A percentile compares a stretch with the other conserved stretches of the same genome.
phyloP scores from a whole-genome alignment of 2,888 invertebrate species.

The Himalopsyche kuldschensis region DNA sequence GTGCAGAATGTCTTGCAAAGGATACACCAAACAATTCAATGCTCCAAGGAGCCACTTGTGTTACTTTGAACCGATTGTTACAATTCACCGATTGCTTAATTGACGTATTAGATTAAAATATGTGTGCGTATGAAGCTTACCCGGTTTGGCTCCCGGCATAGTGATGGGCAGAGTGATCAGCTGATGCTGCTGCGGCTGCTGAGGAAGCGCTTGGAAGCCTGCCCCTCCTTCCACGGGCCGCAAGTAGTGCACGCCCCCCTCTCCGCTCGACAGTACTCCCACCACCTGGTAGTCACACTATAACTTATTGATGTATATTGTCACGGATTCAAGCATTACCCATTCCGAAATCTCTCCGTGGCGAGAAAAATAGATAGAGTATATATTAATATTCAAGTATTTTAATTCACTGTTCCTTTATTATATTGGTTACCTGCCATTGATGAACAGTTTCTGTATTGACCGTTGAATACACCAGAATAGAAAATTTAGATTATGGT shows the following conservation, averaged over 20 bases:
- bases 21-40: too few relatives aligned
- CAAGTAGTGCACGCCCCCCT: slow-evolving; percentile 75
- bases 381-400: too few relatives aligned
- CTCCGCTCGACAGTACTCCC: slow-evolving; percentile 68
- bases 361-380: too few relatives aligned
- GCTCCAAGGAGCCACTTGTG: too few relatives aligned
- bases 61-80: too few relatives aligned
- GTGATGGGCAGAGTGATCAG: slow-evolving; percentile 79
- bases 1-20: background rate
- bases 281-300: slow-evolving; percentile 57
- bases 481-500: too few relatives aligned
- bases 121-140: slow-evolving; percentile 42
- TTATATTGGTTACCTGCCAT: too few relatives aligned
- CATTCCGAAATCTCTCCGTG: too few relatives aligned
- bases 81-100: background rate
- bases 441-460: too few relatives aligned
- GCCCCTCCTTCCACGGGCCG: slow-evolving; percentile 52
- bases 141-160: slow-evolving; percentile 73
- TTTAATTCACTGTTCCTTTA: too few relatives aligned
- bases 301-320: slow-evolving; percentile 26
- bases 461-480: too few relatives aligned
- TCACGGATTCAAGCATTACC: background rate
- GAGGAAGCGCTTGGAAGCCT: slow-evolving; percentile 39
- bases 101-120: background rate
- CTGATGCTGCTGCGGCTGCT: slow-evolving; percentile 60